Base-by-base conservation (phyloP, 2,113 vertebrate genomes). In the Ellobius talpinus region DNA sequence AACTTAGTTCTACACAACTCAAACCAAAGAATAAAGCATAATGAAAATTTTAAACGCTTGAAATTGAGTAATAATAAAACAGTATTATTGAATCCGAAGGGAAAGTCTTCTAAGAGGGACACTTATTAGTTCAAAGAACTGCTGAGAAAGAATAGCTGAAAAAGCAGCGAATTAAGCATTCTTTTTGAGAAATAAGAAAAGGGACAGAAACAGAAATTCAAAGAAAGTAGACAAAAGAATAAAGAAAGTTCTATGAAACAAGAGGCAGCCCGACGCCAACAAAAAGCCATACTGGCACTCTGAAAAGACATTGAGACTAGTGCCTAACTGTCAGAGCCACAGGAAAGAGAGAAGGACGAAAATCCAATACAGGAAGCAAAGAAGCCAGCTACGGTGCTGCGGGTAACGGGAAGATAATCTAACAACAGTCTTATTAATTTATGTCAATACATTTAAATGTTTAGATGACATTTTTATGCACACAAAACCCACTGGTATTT, bases 61-160 rank as follows among this genome's bases (percentile, higher is more conserved):
- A 52, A 87, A n/a, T 87, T 70, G 86, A 87, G 26, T 61, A 39
- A 70, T 26, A 61, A 81, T 87, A 70, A 93, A 90, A 39, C 16
- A 82, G 24, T 74, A 45, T 33, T 58, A 61, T 72, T 29, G 66
- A 95, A 92, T 0, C 26, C 52, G 85, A 89, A 52, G 29, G 58
- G 23, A 52, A 8, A 47, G 79, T 47, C 47, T 61, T 94, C 86
- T 82, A 31, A 50, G 55, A 81, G 39, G 33, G 47, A 92, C 63
- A 36, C 58, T 72, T 92, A 92, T 87, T 81, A 92, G 42, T 94
- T 39, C 52, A 90, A 68, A 87, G 73, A 76, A 93, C 79, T 94
- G 81, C 82, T 90, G 33, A 90, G 68, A 87, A 84, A 91, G 70
- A 81, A 74, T 21, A 65, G n/a, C 77, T 81, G 63, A 74, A 86